A percentile compares a stretch with the other conserved stretches of the same genome.
phyloP scores from a whole-genome alignment of 2,888 invertebrate species.

The Polydrusus tereticollis region DNA sequence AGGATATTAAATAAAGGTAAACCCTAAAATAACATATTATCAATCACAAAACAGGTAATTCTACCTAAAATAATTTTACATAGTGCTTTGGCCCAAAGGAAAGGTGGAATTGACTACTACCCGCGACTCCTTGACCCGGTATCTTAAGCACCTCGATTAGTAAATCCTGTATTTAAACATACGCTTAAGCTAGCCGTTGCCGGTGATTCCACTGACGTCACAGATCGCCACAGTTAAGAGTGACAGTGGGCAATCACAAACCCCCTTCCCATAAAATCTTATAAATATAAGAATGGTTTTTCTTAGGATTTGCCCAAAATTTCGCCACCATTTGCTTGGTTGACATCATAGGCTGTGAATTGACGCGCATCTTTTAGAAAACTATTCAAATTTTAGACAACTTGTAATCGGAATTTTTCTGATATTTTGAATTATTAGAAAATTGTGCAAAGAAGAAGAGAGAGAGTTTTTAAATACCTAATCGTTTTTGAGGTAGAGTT shows the following conservation, averaged over 20 bases:
- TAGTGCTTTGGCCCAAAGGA: too few species aligned
- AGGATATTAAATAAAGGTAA: too few species aligned
- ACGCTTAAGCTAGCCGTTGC: neutral
- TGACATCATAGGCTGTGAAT: conserved; percentile 45
- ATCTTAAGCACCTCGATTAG: conserved; percentile 1
- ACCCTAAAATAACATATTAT: too few species aligned
- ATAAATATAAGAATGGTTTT: conserved; percentile 37
- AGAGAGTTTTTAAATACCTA: too few species aligned
- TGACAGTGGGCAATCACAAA: conserved; percentile 20
- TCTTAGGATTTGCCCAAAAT: conserved; percentile 8
- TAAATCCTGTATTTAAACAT: neutral
- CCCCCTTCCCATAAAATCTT: conserved; percentile 23
- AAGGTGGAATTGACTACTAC: neutral
- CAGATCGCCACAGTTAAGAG: conserved; percentile 7
- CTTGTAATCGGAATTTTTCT: too few species aligned
- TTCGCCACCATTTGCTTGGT: conserved; percentile 23
- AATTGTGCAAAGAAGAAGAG: neutral
- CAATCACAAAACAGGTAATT: too few species aligned
- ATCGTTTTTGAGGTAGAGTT: neutral
- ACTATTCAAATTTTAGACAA: neutral
- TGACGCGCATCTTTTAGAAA: conserved; percentile 27
- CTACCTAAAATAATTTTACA: too few species aligned
- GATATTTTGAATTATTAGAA: too few species aligned
- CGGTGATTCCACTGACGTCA: conserved; percentile 10
- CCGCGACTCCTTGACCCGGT: conserved; percentile 11